Base-by-base conservation (phyloP, 2,888 invertebrate species). In the Schizaphis graminum region DNA sequence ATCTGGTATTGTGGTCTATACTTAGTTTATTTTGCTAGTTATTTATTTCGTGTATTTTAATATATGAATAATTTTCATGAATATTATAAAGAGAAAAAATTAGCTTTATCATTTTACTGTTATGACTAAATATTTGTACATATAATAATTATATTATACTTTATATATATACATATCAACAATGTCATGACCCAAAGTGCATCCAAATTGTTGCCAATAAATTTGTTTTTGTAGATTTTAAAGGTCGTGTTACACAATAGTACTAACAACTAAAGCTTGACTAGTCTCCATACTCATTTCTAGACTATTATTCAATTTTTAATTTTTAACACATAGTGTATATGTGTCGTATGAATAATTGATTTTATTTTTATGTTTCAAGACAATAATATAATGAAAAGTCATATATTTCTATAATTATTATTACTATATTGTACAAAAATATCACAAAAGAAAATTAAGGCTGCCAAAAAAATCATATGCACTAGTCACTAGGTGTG, bases 151-250 rank as follows among this genome's bases (percentile, higher is more conserved):
- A 86, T 86, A 47, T 47, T 47, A 49, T 57, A 13, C 53, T 53
- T 53, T 90, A 85, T 87, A 53, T 67, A 11, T 77, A 88, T n/a
- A n/a, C n/a, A n/a, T 77, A 89, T 88, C 47, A 41, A 67, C 90
- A 93, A 86, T 93, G 93, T 86, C 93, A 67, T 86, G 90, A 94
- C 93, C 93, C 57, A 5, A n/a, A 85, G 85, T 94, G 49, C 35
- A 90, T 85, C 57, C 85, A 94, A 89, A 61, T 94, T 49, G 86
- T 90, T 94, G 93, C 90, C 89, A 94, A 90, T 90, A 90, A 90
- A 94, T 90, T 90, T 94, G 90, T 94, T 94, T 94, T 94, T 57
- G 28, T 56, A 61, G 35, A 35, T 16, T 94, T 86, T 85, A 94
- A 49, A 94, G 93, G 93, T 90, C 86, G 67, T 13, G 28, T 90